A percentile compares a stretch with the other conserved stretches of the same genome.
Conservation (phyloP, 1,140 invertebrate genomes). For the Bradynema listronoti region DNA sequence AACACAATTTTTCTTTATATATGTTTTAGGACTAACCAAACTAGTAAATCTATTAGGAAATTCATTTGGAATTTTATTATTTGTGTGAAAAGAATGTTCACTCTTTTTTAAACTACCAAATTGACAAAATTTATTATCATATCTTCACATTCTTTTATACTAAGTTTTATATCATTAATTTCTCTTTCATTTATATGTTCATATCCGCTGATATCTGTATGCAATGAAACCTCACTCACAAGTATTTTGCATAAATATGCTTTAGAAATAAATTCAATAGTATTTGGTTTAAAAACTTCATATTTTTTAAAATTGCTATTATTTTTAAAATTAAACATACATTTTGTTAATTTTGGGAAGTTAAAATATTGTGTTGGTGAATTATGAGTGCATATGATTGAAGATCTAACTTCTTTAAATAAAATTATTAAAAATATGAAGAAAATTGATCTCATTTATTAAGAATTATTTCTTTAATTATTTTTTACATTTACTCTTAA, state of each 20-base stretch:
- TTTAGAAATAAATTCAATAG: constrained; percentile 20
- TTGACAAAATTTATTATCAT: constrained; percentile 14
- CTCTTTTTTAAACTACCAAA: constrained; percentile 23
- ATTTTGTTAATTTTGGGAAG: constrained; percentile 27
- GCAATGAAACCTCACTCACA: constrained; percentile 29
- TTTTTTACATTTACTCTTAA: constrained; percentile 23
- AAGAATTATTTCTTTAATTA: constrained; percentile 8
- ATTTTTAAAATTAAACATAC: constrained; percentile 29
- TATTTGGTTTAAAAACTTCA: constrained; percentile 31
- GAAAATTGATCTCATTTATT: constrained; percentile 22
- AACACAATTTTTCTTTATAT: constrained; percentile 30
- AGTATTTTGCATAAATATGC: constrained; percentile 26
- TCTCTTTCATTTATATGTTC: constrained; percentile 33
- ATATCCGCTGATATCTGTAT: constrained; percentile 34
- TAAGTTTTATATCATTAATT: constrained; percentile 20
- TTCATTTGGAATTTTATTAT: constrained; percentile 24
- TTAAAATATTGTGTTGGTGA: constrained; percentile 32
- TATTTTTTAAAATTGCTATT: constrained; percentile 27
- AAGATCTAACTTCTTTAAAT: background rate
- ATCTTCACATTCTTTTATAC: constrained; percentile 24
- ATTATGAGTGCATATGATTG: constrained; percentile 27
- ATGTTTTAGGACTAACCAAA: constrained; percentile 20
- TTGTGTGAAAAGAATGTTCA: constrained; percentile 14
- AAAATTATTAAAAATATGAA: constrained; percentile 26
- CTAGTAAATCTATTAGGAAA: constrained; percentile 33